A percentile compares a stretch with the other conserved stretches of the same genome.
Conservation (phyloP, 1,140 invertebrate genomes). For the Drosophila sp. region DNA sequence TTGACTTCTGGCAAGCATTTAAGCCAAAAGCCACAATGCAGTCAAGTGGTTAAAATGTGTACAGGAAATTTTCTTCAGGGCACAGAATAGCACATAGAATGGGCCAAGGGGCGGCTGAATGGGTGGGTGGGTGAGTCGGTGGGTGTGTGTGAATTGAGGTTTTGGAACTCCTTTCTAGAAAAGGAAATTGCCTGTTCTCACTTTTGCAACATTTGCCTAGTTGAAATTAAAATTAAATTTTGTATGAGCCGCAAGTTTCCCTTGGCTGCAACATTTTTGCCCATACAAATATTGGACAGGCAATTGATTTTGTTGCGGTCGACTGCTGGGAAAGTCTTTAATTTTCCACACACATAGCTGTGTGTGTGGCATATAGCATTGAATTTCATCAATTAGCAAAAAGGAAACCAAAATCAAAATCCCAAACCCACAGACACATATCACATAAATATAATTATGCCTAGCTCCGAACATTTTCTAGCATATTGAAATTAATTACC, state of each 20-base stretch:
- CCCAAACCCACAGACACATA: slow-evolving; percentile 40
- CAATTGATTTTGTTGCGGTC: slow-evolving; percentile 65
- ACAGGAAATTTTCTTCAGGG: slow-evolving; percentile 22
- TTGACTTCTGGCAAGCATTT: slow-evolving; percentile 66
- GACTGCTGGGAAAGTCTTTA: slow-evolving; percentile 9
- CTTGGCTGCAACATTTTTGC: slow-evolving; percentile 9
- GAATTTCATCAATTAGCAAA: slow-evolving; percentile 61
- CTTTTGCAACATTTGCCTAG: slow-evolving; percentile 61
- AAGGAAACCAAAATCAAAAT: slow-evolving; percentile 47
- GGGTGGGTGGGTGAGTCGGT: not conserved
- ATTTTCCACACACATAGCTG: slow-evolving; percentile 2
- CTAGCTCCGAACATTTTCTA: slow-evolving; percentile 43
- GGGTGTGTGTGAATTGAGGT: slow-evolving; percentile 5
- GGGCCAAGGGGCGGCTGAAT: not conserved
- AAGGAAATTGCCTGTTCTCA: slow-evolving; percentile 68
- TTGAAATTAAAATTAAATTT: slow-evolving; percentile 77
- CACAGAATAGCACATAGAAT: not conserved
- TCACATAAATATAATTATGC: slow-evolving; percentile 74
- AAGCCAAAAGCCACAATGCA: slow-evolving; percentile 66
- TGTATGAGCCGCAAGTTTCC: slow-evolving; percentile 52
- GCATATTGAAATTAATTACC: slow-evolving; percentile 76
- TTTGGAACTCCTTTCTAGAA: slow-evolving; percentile 14
- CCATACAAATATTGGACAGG: slow-evolving; percentile 39
- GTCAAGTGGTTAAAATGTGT: slow-evolving; percentile 74
- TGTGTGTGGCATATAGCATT: slow-evolving; percentile 19